Conservation (phyloP, 2,888 invertebrate genomes). For the Catotricha subobsoleta region DNA sequence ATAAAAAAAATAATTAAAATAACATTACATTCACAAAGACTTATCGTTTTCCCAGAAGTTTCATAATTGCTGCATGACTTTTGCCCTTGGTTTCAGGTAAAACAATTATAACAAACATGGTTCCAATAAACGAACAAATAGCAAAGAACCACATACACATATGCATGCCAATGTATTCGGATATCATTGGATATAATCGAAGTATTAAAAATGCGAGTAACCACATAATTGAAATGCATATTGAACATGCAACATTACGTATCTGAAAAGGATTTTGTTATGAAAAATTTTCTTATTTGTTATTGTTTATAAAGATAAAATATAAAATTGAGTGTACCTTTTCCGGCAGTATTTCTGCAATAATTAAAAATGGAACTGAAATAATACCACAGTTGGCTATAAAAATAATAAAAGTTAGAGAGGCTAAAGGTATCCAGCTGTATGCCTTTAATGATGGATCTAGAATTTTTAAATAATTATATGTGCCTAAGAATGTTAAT, state of each 20-base stretch:
- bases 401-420: slow-evolving; percentile 2
- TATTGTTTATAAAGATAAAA: too few relatives aligned
- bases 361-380: not conserved
- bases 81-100: slow-evolving; percentile 8
- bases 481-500: slow-evolving; percentile 18
- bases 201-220: slow-evolving; percentile 12
- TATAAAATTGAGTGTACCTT: too few relatives aligned
- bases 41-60: too few relatives aligned
- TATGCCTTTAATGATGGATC: slow-evolving; percentile 15
- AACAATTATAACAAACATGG: not conserved
- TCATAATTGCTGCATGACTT: slow-evolving; percentile 3
- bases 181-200: not conserved
- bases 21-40: slow-evolving; percentile 1
- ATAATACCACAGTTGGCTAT: not conserved
- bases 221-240: slow-evolving; percentile 17
- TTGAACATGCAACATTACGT: slow-evolving; percentile 15
- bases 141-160: slow-evolving; percentile 1
- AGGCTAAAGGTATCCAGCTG: slow-evolving; percentile 2
- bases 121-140: not conserved
- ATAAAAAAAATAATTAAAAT: too few relatives aligned
- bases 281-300: too few relatives aligned
- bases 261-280: too few relatives aligned
- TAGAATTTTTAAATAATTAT: slow-evolving; percentile 16
- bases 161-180: not conserved
- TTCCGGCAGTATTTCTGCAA: slow-evolving; percentile 6